Evolutionary conservation across 2,888 invertebrate species (phyloP).

Genomic region (Chymomyza amoena): DNA sequence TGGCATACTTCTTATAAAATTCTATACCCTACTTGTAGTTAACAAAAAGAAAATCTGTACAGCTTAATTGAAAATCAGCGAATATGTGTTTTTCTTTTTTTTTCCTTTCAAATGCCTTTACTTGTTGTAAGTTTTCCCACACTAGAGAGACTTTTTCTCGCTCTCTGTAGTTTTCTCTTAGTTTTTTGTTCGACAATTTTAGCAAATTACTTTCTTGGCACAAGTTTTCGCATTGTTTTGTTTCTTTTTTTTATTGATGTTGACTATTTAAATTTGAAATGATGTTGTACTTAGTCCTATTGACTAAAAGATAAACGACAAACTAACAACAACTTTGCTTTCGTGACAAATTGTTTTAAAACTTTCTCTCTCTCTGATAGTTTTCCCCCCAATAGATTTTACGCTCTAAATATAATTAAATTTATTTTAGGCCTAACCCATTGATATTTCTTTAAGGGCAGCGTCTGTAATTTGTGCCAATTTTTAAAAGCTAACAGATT

Average conservation of each 20-base stretch:
- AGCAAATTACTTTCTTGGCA: constrained; percentile 68
- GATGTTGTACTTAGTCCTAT: constrained; percentile 47
- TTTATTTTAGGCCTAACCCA: constrained; percentile 50
- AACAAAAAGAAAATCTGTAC: constrained; percentile 29
- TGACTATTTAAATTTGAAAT: constrained; percentile 61
- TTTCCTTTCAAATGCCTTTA: constrained; percentile 31
- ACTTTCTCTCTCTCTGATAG: not conserved
- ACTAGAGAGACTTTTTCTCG: not conserved
- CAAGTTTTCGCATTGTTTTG: constrained; percentile 43
- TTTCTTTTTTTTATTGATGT: constrained; percentile 25
- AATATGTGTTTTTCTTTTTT: constrained; percentile 1
- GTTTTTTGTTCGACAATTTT: constrained; percentile 45
- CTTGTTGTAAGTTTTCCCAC: constrained; percentile 33
- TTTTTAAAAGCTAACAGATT: constrained; percentile 2
- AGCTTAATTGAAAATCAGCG: constrained; percentile 52
- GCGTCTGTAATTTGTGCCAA: constrained; percentile 15
- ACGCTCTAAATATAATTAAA: constrained; percentile 1
- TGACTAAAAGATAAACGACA: constrained; percentile 31
- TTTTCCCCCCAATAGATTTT: not conserved
- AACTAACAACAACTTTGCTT: not conserved
- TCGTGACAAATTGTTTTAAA: not conserved
- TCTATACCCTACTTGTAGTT: not conserved
- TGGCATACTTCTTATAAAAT: not conserved
- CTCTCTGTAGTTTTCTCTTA: constrained; percentile 4
- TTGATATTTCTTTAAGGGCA: constrained; percentile 45